These are phyloP conservation scores for Spodoptera frugiperda DNA, from an alignment of 1,140 invertebrate species.

Conservation along the genomic window DNA sequence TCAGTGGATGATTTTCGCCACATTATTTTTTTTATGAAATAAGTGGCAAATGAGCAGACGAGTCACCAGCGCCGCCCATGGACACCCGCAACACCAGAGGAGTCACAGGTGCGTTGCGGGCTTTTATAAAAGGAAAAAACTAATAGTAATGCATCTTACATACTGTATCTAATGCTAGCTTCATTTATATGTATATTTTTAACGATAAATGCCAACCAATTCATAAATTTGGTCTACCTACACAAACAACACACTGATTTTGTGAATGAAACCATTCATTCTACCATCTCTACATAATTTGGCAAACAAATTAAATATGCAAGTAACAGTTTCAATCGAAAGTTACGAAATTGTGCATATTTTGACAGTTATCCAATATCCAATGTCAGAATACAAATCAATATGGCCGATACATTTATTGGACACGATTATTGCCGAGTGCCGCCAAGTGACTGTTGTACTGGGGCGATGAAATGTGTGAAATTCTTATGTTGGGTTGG, in stretches of 20 bases:
- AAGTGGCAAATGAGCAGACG: too few species aligned
- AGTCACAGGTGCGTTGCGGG: too few species aligned
- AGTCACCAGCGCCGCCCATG: too few species aligned
- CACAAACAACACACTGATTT: not conserved
- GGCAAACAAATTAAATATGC: not conserved
- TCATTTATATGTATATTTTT: too few species aligned
- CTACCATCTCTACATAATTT: not conserved
- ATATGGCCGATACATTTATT: slow-evolving; percentile 18
- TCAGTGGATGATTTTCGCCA: too few species aligned
- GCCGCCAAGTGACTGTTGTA: slow-evolving; percentile 33
- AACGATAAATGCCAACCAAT: too few species aligned
- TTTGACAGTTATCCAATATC: slow-evolving; percentile 34
- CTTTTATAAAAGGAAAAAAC: too few species aligned
- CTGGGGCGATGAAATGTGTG: not conserved
- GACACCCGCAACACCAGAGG: too few species aligned
- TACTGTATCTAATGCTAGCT: too few species aligned
- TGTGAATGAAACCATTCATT: not conserved
- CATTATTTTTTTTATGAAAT: too few species aligned
- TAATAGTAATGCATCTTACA: too few species aligned
- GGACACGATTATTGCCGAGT: not conserved
- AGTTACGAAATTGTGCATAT: slow-evolving; percentile 22
- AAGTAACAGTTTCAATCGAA: not conserved
- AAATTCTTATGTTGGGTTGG: not conserved
- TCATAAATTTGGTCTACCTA: too few species aligned
- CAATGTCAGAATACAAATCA: not conserved